A percentile compares a stretch with the other conserved stretches of the same genome.
These are phyloP conservation scores for Isichthys henryi DNA, from an alignment of 2,113 vertebrate species.

Conservation along the genomic window DNA sequence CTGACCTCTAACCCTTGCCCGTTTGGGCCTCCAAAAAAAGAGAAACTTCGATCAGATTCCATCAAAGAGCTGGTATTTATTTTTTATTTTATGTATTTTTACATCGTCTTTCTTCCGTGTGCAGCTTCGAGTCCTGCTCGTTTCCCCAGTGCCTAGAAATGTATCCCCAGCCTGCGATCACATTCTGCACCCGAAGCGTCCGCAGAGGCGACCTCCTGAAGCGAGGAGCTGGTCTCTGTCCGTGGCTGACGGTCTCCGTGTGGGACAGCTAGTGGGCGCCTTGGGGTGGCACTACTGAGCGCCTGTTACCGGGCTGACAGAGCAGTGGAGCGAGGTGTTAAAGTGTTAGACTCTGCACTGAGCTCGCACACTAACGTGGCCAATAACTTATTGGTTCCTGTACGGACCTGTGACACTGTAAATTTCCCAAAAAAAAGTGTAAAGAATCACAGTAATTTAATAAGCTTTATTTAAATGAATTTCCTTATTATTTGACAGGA, in stretches of 20 bases:
- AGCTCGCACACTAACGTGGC: too few relatives aligned
- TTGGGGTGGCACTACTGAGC: not conserved
- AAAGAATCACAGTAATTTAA: not conserved
- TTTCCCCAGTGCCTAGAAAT: not conserved
- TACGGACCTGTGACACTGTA: not conserved
- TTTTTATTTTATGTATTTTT: conserved; percentile 3
- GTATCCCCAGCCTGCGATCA: not conserved
- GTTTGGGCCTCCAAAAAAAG: not conserved
- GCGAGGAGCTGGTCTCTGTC: not conserved
- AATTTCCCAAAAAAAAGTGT: not conserved
- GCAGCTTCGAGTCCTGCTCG: not conserved
- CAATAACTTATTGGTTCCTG: not conserved
- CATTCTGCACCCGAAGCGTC: not conserved
- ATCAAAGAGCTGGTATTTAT: conserved; percentile 20
- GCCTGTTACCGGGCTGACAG: not conserved
- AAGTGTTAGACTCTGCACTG: too few relatives aligned
- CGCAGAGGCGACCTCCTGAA: not conserved
- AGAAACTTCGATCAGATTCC: conserved; percentile 13
- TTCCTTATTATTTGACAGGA: not conserved
- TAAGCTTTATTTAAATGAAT: conserved; percentile 4
- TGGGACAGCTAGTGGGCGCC: not conserved
- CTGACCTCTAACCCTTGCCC: not conserved
- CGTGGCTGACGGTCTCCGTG: not conserved
- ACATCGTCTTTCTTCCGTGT: not conserved
- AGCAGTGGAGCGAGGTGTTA: not conserved